Conservation (phyloP, 1,140 invertebrate species). For the Cotesia chilonis region DNA sequence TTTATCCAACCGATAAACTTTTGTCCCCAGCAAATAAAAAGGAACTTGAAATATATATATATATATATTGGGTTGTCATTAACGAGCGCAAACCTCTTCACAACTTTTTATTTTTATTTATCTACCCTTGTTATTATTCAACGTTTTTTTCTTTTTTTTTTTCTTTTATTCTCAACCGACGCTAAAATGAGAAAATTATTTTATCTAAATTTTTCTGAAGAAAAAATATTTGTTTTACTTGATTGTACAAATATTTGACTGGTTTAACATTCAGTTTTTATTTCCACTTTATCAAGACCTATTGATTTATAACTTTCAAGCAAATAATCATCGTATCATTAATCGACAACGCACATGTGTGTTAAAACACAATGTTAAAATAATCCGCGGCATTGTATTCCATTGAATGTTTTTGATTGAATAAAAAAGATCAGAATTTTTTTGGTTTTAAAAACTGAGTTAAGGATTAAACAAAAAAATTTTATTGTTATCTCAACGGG, state of each 20-base stretch:
- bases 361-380: too few species aligned
- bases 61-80: constrained; percentile 37
- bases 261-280: too few species aligned
- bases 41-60: not conserved
- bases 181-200: not conserved
- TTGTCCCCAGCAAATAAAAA: constrained; percentile 26
- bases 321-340: too few species aligned
- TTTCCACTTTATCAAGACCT: too few species aligned
- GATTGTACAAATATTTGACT: too few species aligned
- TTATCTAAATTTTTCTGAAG: not conserved
- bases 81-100: constrained; percentile 39
- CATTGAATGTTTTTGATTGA: too few species aligned
- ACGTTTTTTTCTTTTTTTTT: constrained; percentile 3
- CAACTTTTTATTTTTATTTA: constrained; percentile 28
- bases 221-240: too few species aligned
- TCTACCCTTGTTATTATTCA: not conserved
- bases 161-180: not conserved
- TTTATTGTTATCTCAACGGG: constrained; percentile 4
- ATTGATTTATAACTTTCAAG: too few species aligned
- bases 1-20: constrained; percentile 17
- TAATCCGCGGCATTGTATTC: too few species aligned
- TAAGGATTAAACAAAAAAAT: not conserved
- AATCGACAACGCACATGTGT: too few species aligned
- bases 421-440: too few species aligned
- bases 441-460: too few species aligned